Base-by-base conservation (phyloP, 2,888 invertebrate genomes). In the Deilephila porcellus region DNA sequence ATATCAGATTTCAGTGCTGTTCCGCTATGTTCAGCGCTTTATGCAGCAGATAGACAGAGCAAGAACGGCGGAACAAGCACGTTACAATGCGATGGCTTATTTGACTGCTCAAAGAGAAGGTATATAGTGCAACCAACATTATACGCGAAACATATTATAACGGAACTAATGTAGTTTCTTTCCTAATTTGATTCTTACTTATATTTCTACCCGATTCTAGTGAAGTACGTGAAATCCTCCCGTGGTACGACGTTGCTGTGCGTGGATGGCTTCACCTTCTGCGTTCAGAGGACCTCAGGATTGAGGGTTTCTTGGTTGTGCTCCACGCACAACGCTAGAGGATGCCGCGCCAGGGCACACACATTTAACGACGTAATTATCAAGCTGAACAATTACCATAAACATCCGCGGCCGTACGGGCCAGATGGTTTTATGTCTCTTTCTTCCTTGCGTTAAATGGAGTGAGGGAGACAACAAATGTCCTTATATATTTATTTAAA, bases 351-450 rank as follows among this genome's bases (percentile, higher is more conserved):
- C 0, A 60, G 74, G 77, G 19, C 84, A 76, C 87, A 88, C 60
- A 89, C 89, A 0, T 80, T 85, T 80, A 85, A 86, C 67, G 85
- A 88, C 74, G 83, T 83, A 29, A 86, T 89, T 52, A 85, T 88
- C 4, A 80, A 86, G 29, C 85, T 88, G 4, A 76, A 59, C n/a
- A 74, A 74, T 2, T 34, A 45, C 7, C 79, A 79, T 52, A 74
- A 72, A n/a, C 77, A 79, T 53, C 17, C n/a, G 34, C 7, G 25
- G 29, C 34, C 29, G 1, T n/a, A 11, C 71, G 19, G 20, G 60
- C 25, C 3, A 60, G 71, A 34, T 72, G 83, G 76, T 17, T 1
- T 62, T 25, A 5, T 3, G n/a, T 56, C 56, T 56, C 0, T 56
- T 6, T n/a, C 56, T 56, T n/a, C n/a, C 56, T n/a, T 14, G 5